Evolutionary conservation across 2,888 invertebrate genomes (phyloP), one percentile per base, ranked within the genome.

Genomic region (Mechanitis messenoides): DNA sequence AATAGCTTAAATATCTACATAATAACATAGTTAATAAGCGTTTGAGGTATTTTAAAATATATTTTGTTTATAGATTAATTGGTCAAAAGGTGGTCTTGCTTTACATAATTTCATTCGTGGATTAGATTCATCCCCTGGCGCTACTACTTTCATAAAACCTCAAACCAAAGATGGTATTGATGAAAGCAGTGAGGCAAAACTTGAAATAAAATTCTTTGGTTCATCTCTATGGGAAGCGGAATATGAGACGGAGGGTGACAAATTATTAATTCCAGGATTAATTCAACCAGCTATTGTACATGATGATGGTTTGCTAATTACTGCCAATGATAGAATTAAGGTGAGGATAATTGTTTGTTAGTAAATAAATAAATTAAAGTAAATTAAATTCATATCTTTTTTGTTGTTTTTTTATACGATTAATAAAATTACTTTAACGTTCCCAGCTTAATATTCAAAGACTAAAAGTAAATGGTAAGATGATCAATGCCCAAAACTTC

Each of bases 71-170:
- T 42, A 93, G 93, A 92, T 96, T 60, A 92, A 95, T 74, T 94
- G 95, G 90, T 88, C 91, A 0, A 93, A 94, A 80, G 83, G 93
- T 0, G 96, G 94, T 0, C 75, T 90, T 45, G 91, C 92, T n/a
- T 87, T 98, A 3, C 98, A 98, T 88, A 96, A 98, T 82, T 98
- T 98, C 78, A 95, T 99, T 69, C 92, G 98, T 31, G 98, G 96
- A 0, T 91, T 98, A 74, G 98, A 98, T 80, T 98, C 97, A 3
- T 96, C 97, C 0, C 98, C 98, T 0, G 98, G 98, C 0, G 98
- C 98, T 0, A 94, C 96, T 84, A 92, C 94, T 0, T 82, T 83
- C 67, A 83, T 90, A 58, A 77, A 79, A 63, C 76, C 81, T 47
- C 85, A 87, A 65, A 82, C 79, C 31, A 84, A 77, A 56, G 91